A percentile compares a stretch with the other conserved stretches of the same genome.
Evolutionary conservation across 2,888 invertebrate genomes (phyloP).

Genomic region (Pilophorus perplexus): DNA sequence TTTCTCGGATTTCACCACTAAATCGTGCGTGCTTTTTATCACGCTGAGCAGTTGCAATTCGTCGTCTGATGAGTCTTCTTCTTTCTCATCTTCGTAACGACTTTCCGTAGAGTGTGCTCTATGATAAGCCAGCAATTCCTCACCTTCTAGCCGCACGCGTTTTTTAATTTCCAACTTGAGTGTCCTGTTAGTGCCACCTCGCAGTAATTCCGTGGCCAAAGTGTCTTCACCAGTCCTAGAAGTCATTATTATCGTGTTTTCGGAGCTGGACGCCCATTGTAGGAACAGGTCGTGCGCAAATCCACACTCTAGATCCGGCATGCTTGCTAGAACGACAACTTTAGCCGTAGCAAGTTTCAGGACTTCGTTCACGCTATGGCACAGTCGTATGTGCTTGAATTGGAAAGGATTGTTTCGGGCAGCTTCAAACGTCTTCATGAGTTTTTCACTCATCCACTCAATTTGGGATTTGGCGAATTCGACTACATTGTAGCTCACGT

Average conservation of each 20-base stretch:
- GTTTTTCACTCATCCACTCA: conserved; percentile 99
- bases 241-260: conserved; percentile 93
- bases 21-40: conserved; percentile 78
- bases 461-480: conserved; percentile 99
- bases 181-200: conserved; percentile 69
- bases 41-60: conserved; percentile 82
- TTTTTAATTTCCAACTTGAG: conserved; percentile 69
- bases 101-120: conserved; percentile 56
- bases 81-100: conserved; percentile 51
- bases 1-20: conserved; percentile 75
- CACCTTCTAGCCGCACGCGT: conserved; percentile 71
- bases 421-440: conserved; percentile 88
- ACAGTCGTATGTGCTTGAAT: conserved; percentile 88
- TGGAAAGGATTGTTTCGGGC: conserved; percentile 94
- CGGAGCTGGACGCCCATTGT: conserved; percentile 87
- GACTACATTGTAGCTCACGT: conserved; percentile 96
- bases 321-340: conserved; percentile 86
- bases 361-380: conserved; percentile 83
- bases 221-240: conserved; percentile 81
- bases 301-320: conserved; percentile 91
- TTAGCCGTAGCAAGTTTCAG: conserved; percentile 48
- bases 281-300: conserved; percentile 92
- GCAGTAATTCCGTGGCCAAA: conserved; percentile 72
- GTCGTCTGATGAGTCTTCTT: conserved; percentile 70
- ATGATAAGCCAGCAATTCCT: conserved; percentile 70